Percentiles rank a stretch among this genome's conserved stretches.
Evolutionary conservation across 2,797 vertebrate genomes (phyloP).

Genomic region (Uromys caudimaculatus): DNA sequence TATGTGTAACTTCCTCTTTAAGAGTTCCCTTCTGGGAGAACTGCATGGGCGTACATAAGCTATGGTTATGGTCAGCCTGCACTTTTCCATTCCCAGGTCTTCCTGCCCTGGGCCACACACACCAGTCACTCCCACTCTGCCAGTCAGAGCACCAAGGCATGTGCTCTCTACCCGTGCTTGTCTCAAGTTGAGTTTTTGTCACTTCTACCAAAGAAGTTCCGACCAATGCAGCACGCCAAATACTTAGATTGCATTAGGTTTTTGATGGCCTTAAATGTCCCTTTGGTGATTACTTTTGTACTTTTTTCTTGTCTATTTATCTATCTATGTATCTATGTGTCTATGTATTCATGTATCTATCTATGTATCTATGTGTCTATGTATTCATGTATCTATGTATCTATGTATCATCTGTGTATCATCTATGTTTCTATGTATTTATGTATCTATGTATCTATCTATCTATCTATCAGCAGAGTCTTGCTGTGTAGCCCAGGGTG

Average conservation of each 20-base stretch:
- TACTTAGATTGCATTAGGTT: background rate
- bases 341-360: background rate
- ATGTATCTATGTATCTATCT: background rate
- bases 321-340: background rate
- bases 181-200: conserved; percentile 39
- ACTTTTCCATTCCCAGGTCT: background rate
- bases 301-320: background rate
- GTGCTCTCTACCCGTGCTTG: background rate
- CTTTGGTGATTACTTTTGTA: background rate
- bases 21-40: background rate
- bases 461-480: background rate
- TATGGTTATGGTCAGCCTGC: background rate
- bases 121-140: background rate
- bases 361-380: background rate
- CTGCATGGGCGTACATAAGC: too few relatives aligned
- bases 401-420: too few relatives aligned
- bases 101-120: background rate
- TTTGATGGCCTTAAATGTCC: background rate
- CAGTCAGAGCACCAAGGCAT: background rate
- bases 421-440: too few relatives aligned
- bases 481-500: background rate
- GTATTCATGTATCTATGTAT: background rate
- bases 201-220: conserved; percentile 4
- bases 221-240: background rate
- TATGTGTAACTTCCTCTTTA: background rate